Evolutionary conservation across 37 sponge, comb jelly and placozoan species (phyloP).

Genomic region (Cliona cf. orientalis): DNA sequence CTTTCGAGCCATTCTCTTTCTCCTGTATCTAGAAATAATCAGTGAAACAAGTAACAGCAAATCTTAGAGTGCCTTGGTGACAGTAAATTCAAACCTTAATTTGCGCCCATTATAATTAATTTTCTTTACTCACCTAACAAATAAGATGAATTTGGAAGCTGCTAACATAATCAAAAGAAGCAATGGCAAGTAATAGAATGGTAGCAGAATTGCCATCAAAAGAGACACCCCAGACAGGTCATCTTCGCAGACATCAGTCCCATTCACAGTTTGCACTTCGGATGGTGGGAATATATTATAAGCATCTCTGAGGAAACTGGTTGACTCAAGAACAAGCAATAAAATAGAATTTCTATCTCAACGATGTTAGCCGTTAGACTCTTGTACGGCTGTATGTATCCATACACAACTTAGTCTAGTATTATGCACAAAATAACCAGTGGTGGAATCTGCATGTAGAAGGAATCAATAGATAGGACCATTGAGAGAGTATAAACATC

Average conservation of each 20-base stretch:
- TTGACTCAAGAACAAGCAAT: slow-evolving; percentile 38
- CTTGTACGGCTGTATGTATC: slow-evolving; percentile 59
- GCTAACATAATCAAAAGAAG: no score
- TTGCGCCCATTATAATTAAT: no score
- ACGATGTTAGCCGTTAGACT: slow-evolving; percentile 24
- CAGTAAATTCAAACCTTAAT: no score
- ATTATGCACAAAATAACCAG: slow-evolving; percentile 28
- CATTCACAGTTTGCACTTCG: neutral
- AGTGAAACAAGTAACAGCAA: no score
- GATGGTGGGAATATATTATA: neutral
- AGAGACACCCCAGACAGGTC: neutral
- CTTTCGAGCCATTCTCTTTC: no score
- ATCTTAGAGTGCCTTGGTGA: no score
- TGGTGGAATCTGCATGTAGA: slow-evolving; percentile 26
- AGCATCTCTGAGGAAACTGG: slow-evolving; percentile 13
- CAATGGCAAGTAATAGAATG: slow-evolving; percentile 61
- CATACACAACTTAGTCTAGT: slow-evolving; percentile 26
- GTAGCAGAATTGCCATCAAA: slow-evolving; percentile 31
- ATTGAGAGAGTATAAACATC: neutral
- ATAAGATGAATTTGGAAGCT: no score
- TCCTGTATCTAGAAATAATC: no score
- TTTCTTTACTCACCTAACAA: no score
- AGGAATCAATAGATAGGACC: neutral
- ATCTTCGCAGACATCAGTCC: neutral
- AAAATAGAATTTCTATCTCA: slow-evolving; percentile 36